These are phyloP conservation scores for Hippasteria phrygiana DNA, from an alignment of 53 echinoderm and acorn worm genomes.

Conservation along the genomic window DNA sequence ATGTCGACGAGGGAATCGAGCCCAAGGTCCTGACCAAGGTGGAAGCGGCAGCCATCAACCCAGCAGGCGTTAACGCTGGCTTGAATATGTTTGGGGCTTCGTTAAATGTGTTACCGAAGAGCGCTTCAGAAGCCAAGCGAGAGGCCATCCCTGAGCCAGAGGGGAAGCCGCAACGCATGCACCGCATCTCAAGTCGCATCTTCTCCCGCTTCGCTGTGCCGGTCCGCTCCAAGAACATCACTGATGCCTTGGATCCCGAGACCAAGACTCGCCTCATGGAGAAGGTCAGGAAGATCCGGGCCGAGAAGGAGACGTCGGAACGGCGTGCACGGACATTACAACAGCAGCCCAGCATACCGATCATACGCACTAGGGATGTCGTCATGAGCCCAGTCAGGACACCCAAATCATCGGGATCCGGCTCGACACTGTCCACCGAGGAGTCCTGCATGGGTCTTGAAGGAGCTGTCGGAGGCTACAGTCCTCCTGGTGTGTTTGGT, in stretches of 20 bases:
- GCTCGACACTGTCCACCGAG: background rate
- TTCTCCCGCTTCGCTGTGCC: constrained; percentile 84
- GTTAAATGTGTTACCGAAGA: background rate
- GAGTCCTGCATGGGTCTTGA: constrained; percentile 44
- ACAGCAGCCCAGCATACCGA: constrained; percentile 26
- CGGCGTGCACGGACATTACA: constrained; percentile 32
- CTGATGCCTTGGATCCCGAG: constrained; percentile 76
- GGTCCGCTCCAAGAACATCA: constrained; percentile 72
- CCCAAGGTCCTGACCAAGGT: constrained; percentile 75
- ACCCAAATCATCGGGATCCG: background rate
- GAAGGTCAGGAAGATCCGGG: constrained; percentile 85
- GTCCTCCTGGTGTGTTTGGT: constrained; percentile 29
- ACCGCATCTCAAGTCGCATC: constrained; percentile 80
- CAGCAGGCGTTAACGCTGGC: constrained; percentile 71
- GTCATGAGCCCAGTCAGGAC: constrained; percentile 50
- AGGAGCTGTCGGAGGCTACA: constrained; percentile 60
- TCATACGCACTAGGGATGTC: constrained; percentile 40
- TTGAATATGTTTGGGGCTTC: constrained; percentile 79
- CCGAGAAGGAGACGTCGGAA: constrained; percentile 72
- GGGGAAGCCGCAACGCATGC: constrained; percentile 67
- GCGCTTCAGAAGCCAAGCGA: constrained; percentile 74
- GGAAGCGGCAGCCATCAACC: constrained; percentile 62
- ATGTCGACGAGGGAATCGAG: constrained; percentile 25
- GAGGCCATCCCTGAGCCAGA: constrained; percentile 72
- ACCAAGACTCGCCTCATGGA: constrained; percentile 84